Evolutionary conservation across 1,140 invertebrate species (phyloP).

Genomic region (Trichomalopsis sarcophagae): DNA sequence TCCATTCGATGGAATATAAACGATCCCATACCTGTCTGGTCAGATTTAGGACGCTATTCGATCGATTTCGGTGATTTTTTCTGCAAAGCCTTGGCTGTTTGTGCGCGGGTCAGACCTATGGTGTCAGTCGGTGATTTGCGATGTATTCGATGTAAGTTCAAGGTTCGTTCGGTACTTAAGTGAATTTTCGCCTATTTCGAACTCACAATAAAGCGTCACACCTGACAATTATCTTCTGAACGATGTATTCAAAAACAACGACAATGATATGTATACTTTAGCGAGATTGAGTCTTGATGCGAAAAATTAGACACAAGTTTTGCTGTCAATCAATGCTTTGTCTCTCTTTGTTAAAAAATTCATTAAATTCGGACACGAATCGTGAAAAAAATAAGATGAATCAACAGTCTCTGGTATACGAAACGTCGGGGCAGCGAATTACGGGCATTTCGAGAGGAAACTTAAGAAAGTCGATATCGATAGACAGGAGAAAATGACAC

Average conservation of each 20-base stretch:
- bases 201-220: neutral
- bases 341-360: neutral
- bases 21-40: neutral
- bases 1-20: neutral
- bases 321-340: neutral
- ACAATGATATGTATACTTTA: neutral
- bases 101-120: neutral
- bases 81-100: neutral
- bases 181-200: neutral
- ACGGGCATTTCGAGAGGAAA: constrained; percentile 19
- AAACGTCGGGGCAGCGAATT: constrained; percentile 3
- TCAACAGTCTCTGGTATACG: neutral
- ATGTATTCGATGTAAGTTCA: neutral
- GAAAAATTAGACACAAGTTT: neutral
- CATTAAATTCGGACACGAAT: neutral
- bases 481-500: neutral
- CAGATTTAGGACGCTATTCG: neutral
- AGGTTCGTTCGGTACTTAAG: neutral
- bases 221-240: neutral
- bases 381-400: neutral
- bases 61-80: constrained; percentile 9
- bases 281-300: neutral
- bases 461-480: neutral
- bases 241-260: neutral
- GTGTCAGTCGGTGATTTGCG: constrained; percentile 3